These are phyloP conservation scores for Troglohyphantes excavatus DNA, from an alignment of 2,888 invertebrate genomes.

Conservation along the genomic window DNA sequence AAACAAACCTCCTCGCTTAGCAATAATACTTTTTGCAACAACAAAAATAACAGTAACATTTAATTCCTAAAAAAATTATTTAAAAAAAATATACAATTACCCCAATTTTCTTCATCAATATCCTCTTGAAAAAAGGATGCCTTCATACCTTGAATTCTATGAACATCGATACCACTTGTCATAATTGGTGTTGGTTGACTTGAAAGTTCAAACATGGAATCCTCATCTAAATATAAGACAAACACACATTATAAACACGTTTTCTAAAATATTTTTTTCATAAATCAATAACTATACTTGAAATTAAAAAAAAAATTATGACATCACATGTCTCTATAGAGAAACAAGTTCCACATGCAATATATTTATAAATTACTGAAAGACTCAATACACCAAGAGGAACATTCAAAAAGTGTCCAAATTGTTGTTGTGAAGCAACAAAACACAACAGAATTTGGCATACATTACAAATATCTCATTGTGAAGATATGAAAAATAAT, in stretches of 20 bases:
- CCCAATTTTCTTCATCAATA: slow-evolving; percentile 67
- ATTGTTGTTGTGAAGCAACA: too few relatives aligned
- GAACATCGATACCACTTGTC: slow-evolving; percentile 81
- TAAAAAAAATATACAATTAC: slow-evolving; percentile 25
- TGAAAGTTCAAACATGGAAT: slow-evolving; percentile 71
- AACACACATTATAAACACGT: neutral
- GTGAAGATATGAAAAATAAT: neutral
- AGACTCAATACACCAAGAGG: too few relatives aligned
- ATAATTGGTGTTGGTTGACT: slow-evolving; percentile 81
- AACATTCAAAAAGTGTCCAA: too few relatives aligned
- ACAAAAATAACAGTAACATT: too few relatives aligned
- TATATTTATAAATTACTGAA: too few relatives aligned
- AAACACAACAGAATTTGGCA: too few relatives aligned
- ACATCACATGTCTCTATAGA: too few relatives aligned
- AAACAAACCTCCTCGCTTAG: too few relatives aligned
- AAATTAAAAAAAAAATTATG: too few relatives aligned
- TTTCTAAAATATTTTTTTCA: neutral
- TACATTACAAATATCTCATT: neutral
- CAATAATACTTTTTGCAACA: too few relatives aligned
- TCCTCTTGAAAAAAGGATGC: slow-evolving; percentile 75
- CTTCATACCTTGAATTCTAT: slow-evolving; percentile 77
- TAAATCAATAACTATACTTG: neutral
- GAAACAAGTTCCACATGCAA: too few relatives aligned
- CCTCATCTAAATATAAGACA: slow-evolving; percentile 24
- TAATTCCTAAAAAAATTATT: too few relatives aligned